Percentiles rank a stretch among this genome's conserved stretches.
These are phyloP conservation scores for Turdus rufiventris DNA, from an alignment of 2,113 vertebrate genomes.

Conservation along the genomic window DNA sequence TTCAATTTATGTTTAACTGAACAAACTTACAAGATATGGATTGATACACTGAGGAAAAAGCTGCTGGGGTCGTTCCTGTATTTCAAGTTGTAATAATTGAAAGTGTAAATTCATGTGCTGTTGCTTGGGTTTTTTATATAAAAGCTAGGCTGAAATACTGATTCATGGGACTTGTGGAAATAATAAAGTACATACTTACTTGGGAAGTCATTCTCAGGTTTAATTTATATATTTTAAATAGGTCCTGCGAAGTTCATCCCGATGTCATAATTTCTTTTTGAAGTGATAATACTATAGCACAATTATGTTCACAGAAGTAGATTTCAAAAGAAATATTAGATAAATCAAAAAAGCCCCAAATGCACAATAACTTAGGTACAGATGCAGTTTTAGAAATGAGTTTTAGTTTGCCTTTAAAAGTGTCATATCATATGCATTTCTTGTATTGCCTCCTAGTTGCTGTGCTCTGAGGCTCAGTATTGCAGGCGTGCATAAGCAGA, in stretches of 20 bases:
- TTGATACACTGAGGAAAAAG: neutral
- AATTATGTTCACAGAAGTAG: neutral
- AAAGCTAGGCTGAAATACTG: neutral
- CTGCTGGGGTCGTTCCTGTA: neutral
- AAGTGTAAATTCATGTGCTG: neutral
- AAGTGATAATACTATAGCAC: neutral
- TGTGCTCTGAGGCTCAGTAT: neutral
- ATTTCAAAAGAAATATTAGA: neutral
- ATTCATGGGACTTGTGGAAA: neutral
- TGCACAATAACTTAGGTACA: neutral
- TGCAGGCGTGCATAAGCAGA: neutral
- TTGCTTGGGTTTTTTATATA: neutral
- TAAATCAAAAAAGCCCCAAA: neutral
- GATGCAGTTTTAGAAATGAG: neutral
- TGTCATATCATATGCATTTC: neutral
- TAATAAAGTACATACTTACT: neutral
- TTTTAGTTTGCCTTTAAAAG: neutral
- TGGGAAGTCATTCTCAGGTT: neutral
- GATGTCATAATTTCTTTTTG: neutral
- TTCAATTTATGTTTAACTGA: neutral
- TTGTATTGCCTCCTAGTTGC: neutral
- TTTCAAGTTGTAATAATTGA: neutral
- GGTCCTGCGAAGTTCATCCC: neutral
- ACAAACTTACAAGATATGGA: neutral
- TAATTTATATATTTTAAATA: neutral